Evolutionary conservation across 2,113 vertebrate species (phyloP).

Genomic region (Alces alces): DNA sequence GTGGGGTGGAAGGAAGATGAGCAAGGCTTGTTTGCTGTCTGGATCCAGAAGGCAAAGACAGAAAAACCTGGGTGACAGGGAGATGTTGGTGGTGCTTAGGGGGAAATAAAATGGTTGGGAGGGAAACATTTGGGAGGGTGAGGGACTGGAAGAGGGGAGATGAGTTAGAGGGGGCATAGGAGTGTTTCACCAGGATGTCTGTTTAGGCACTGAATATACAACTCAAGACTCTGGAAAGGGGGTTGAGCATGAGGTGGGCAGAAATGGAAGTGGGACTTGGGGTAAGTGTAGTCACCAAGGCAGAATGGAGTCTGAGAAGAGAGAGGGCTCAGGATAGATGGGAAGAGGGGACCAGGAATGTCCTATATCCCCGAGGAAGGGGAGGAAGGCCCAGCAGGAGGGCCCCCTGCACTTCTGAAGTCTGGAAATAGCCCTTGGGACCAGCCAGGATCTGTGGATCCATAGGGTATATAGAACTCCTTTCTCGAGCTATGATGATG

Average conservation of each 20-base stretch:
- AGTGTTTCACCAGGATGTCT: too few species aligned
- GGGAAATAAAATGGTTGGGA: not conserved
- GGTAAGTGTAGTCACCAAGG: not conserved
- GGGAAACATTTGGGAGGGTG: not conserved
- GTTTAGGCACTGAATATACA: not conserved
- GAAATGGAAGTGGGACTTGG: not conserved
- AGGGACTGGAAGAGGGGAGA: not conserved
- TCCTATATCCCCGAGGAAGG: not conserved
- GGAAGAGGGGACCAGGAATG: not conserved
- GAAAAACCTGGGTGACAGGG: not conserved
- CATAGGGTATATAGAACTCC: rapidly evolving
- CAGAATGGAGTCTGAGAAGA: not conserved
- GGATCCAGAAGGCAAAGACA: not conserved
- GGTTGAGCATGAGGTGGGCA: not conserved
- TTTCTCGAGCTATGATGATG: not conserved
- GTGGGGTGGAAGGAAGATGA: not conserved
- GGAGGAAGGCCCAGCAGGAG: not conserved
- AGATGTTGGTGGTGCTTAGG: not conserved
- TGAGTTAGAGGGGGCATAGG: not conserved
- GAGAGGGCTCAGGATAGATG: not conserved
- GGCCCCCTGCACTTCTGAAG: not conserved
- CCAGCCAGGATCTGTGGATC: not conserved
- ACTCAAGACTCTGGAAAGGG: not conserved
- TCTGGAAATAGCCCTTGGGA: not conserved
- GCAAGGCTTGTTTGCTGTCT: not conserved